Conservation (phyloP, 2,113 vertebrate species). For the Oreotrochilus melanogaster region DNA sequence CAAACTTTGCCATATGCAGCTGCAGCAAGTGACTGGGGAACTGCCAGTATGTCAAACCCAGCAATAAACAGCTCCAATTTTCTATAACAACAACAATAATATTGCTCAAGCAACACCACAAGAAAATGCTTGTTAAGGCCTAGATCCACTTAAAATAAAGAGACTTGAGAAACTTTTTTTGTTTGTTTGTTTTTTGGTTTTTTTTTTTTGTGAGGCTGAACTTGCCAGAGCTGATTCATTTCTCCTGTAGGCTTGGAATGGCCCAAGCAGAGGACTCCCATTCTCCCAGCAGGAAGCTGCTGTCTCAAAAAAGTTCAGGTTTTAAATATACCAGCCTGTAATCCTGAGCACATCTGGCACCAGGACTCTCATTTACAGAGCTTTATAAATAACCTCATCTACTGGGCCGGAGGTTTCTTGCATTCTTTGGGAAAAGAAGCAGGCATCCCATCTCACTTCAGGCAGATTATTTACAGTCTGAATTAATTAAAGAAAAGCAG, state of each 20-base stretch:
- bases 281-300: background rate
- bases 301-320: background rate
- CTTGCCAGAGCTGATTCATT: background rate
- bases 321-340: background rate
- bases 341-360: background rate
- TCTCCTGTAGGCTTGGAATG: background rate
- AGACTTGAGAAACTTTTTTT: background rate
- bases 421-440: background rate
- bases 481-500: background rate
- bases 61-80: conserved; percentile 10
- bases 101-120: background rate
- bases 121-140: background rate
- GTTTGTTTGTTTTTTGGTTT: background rate
- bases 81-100: background rate
- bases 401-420: background rate
- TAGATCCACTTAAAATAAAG: background rate
- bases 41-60: background rate
- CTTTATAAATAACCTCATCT: background rate
- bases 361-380: background rate
- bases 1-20: background rate
- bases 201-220: background rate
- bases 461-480: background rate
- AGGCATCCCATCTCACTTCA: background rate
- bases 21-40: background rate
- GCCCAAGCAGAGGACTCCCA: background rate